These are phyloP conservation scores for Ochotona curzoniae DNA, from an alignment of 2,113 vertebrate species.

Conservation along the genomic window DNA sequence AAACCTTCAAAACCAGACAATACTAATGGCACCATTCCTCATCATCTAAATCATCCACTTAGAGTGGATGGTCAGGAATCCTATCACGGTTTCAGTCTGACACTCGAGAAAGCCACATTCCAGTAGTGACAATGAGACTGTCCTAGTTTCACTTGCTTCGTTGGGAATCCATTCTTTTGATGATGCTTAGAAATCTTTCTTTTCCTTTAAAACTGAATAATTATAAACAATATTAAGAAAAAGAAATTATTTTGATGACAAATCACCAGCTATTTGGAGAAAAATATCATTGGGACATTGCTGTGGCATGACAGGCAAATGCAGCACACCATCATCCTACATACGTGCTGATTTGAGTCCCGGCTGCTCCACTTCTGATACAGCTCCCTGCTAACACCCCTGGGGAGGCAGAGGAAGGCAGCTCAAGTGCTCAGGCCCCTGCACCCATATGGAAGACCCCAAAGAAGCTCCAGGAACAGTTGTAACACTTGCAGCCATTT, in stretches of 20 bases:
- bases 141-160: not conserved
- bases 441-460: no score
- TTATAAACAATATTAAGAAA: not conserved
- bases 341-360: no score
- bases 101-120: not conserved
- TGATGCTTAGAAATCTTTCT: slow-evolving; percentile 27
- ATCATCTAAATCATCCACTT: not conserved
- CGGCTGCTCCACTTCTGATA: no score
- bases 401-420: no score
- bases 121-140: not conserved
- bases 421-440: no score
- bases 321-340: no score
- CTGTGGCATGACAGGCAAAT: no score
- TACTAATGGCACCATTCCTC: not conserved
- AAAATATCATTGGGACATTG: not conserved
- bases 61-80: not conserved
- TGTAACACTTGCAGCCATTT: no score
- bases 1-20: not conserved
- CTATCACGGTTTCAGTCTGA: not conserved
- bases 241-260: slow-evolving; percentile 10
- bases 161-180: slow-evolving; percentile 1
- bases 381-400: no score
- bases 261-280: not conserved
- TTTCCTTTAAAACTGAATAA: not conserved
- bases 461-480: no score